Evolutionary conservation across 2,888 invertebrate genomes (phyloP), one percentile per base, ranked within the genome.

Genomic region (Ophion ellenae): DNA sequence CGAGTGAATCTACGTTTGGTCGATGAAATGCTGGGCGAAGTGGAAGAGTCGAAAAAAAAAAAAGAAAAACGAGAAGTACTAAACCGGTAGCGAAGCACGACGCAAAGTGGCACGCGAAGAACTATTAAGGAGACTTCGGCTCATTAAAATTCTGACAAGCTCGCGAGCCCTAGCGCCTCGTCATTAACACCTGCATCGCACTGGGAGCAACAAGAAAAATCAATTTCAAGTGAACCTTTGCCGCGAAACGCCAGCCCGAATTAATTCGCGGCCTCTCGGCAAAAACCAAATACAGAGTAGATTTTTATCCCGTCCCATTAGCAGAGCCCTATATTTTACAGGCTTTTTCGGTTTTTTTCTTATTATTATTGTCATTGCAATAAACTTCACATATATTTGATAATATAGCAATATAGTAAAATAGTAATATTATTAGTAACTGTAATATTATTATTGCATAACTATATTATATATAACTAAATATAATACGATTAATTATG

Each of bases 1-100:
- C 86, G 86, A 89, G 89, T 88, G 82, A 88, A 86, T 79, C 84
- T 80, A 71, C 84, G 75, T 81, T 83, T 76, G 61, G 24, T 36
- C 57, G 64, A 76, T 59, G 77, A 77, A 70, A 78, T 32, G 53
- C 53, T 53, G 14, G 45, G 47, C 59, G 74, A 80, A 80, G 63
- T 32, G 71, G 76, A 67, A 61, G 64, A 32, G 53, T 80, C 24
- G 28, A 14, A 74, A 63, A 70, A 70, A 79, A 70, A 63, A 73
- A 64, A 36, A 73, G 47, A 40, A n/a, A 73, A 75, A 75, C 17
- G 47, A 74, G 64, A 17, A 36, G 24, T 1, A 28, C 57, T 78
- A 84, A 82, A 86, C 84, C 83, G 86, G 83, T 82, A 82, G 71
- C 40, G 36, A 74, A 70, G 75, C 64, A 71, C 64, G 47, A 20